Base-by-base conservation (phyloP, 2,797 vertebrate genomes). In the Taeniopygia guttata region DNA sequence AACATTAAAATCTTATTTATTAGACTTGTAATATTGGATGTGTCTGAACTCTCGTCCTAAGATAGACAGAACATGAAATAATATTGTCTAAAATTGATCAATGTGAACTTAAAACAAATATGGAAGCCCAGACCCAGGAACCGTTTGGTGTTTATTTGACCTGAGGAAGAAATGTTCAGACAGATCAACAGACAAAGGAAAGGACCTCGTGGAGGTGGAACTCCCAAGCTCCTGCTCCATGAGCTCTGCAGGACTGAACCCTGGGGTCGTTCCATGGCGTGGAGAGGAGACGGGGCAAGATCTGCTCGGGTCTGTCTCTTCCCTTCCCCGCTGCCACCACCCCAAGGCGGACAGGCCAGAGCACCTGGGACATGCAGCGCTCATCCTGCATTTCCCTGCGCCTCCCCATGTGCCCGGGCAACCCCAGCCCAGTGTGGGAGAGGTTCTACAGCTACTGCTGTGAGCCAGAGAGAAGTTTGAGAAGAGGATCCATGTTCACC, bases 321-420 rank as follows among this genome's bases (percentile, higher is more conserved):
- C 15, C 15, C 8, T 25, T 25, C 15, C 15, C 60, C 7, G 62
- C 30, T n/a, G 30, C 21, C 62, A n/a, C 21, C 21, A 2, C 30
- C 42, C 18, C 60, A 21, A 32, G 22, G 42, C 1, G 4, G 3
- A 6, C 42, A 25, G 21, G 15, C 30, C 30, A 4, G 15, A 17
- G 12, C 11, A 2, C 8, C 43, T n/a, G 43, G 32, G 32, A 13
- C 62, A 2, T 10, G 30, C 42, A 10, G 60, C 3, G 42, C 6
- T 17, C 42, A n/a, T 26, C 30, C 30, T 18, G 62, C 11, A 45
- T 32, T 6, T 32, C 59, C 40, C 40, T 23, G 40, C 14, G 16
- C 20, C 40, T n/a, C 8, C 8, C 22, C 22, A 7, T 25, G n/a
- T 1, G 10, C 16, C n/a, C 10, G 7, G 22, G 3, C 9, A 7